phyloP scores from a whole-genome alignment of 2,888 invertebrate species.

The Athetis lepigone region DNA sequence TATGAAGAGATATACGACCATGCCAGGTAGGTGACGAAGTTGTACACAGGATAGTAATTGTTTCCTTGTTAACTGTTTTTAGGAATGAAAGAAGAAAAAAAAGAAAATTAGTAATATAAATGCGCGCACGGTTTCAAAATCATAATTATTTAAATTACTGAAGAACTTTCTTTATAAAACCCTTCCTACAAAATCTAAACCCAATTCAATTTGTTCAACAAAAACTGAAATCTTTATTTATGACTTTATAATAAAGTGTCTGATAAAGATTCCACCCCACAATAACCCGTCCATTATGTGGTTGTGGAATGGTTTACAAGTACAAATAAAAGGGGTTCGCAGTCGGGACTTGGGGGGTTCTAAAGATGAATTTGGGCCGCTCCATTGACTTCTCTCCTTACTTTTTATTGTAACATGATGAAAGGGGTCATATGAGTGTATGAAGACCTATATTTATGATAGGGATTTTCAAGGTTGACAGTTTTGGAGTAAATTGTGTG shows the following conservation, averaged over 20 bases:
- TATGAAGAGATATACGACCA: constrained; percentile 83
- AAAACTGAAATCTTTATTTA: background rate
- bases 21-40: constrained; percentile 78
- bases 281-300: constrained; percentile 22
- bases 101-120: too few relatives aligned
- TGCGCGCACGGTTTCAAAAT: too few relatives aligned
- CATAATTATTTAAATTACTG: too few relatives aligned
- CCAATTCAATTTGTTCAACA: background rate
- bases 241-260: constrained; percentile 4
- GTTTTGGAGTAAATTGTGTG: background rate
- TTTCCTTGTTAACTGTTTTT: background rate
- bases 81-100: background rate
- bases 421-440: background rate
- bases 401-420: constrained; percentile 17
- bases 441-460: background rate
- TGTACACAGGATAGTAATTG: background rate
- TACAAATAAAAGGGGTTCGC: constrained; percentile 43
- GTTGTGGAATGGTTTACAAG: constrained; percentile 33
- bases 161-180: background rate
- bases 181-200: background rate
- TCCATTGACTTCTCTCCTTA: constrained; percentile 39
- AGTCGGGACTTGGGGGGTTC: constrained; percentile 35
- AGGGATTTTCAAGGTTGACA: background rate
- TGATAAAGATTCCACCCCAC: constrained; percentile 18
- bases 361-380: constrained; percentile 50